A percentile compares a stretch with the other conserved stretches of the same genome.
Conservation (phyloP, 2,888 invertebrate species). For the Scaptomyza parva region DNA sequence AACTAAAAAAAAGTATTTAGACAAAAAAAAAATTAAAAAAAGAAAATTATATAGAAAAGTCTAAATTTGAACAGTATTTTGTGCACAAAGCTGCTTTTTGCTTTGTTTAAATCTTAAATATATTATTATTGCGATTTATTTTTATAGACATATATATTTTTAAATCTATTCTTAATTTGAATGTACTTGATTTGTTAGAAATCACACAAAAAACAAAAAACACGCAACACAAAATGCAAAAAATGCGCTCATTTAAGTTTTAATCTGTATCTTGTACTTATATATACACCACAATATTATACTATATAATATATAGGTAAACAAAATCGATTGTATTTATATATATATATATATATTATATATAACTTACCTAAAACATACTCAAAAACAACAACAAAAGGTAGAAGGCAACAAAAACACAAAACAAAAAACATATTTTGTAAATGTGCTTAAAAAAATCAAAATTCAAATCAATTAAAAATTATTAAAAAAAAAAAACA, state of each 20-base stretch:
- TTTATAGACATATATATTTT: slow-evolving; percentile 23
- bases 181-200: slow-evolving; percentile 50
- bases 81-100: slow-evolving; percentile 68
- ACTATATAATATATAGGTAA: slow-evolving; percentile 29
- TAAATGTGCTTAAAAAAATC: background rate
- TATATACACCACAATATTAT: slow-evolving; percentile 25
- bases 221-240: too few relatives aligned
- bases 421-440: background rate
- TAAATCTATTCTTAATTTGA: slow-evolving; percentile 39
- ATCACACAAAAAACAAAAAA: slow-evolving; percentile 16
- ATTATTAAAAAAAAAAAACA: slow-evolving; percentile 18
- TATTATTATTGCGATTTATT: slow-evolving; percentile 30
- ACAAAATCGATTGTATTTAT: slow-evolving; percentile 62
- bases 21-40: slow-evolving; percentile 6
- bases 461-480: background rate
- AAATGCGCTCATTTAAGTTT: slow-evolving; percentile 71
- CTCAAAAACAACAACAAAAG: slow-evolving; percentile 40
- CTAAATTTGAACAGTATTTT: slow-evolving; percentile 54
- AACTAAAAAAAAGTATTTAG: slow-evolving; percentile 31
- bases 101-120: slow-evolving; percentile 45
- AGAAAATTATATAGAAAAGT: slow-evolving; percentile 15
- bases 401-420: slow-evolving; percentile 7
- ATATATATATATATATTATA: slow-evolving; percentile 21
- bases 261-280: slow-evolving; percentile 74
- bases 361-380: slow-evolving; percentile 50